A percentile compares a stretch with the other conserved stretches of the same genome.
Evolutionary conservation across 2,797 vertebrate genomes (phyloP).

Genomic region (Sebastes elongatus): DNA sequence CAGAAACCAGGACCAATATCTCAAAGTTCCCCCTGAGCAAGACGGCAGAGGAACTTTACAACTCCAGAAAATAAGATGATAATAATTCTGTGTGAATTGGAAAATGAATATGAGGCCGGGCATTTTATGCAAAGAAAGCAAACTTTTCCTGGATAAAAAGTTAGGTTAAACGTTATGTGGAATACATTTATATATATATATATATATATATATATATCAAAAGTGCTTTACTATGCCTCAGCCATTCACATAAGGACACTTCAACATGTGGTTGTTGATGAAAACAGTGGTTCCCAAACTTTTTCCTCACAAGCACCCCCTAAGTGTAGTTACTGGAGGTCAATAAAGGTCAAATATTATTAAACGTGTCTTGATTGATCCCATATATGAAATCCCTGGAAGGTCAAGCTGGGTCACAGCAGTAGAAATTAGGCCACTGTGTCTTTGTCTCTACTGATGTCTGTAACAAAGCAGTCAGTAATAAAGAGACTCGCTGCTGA

Average conservation of each 20-base stretch:
- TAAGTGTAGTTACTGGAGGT: neutral
- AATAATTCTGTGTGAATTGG: neutral
- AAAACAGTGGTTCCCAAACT: too few relatives aligned
- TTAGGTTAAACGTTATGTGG: neutral
- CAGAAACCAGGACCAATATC: neutral
- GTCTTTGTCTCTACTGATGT: constrained; percentile 49
- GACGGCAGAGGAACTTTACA: neutral
- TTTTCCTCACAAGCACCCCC: too few relatives aligned
- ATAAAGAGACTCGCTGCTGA: constrained; percentile 55
- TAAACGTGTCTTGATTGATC: neutral
- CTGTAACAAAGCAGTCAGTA: neutral
- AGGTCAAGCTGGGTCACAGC: neutral
- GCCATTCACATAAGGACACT: too few relatives aligned
- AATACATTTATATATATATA: too few relatives aligned
- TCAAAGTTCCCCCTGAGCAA: neutral
- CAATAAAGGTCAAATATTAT: neutral
- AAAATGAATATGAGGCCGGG: neutral
- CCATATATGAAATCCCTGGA: neutral
- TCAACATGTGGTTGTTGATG: too few relatives aligned
- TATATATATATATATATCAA: too few relatives aligned
- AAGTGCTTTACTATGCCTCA: too few relatives aligned
- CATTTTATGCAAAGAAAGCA: neutral
- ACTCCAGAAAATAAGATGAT: neutral
- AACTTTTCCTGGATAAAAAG: neutral
- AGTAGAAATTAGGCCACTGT: constrained; percentile 21